Conservation (phyloP, 2,888 invertebrate species). For the Ommatoiulus sabulosus region DNA sequence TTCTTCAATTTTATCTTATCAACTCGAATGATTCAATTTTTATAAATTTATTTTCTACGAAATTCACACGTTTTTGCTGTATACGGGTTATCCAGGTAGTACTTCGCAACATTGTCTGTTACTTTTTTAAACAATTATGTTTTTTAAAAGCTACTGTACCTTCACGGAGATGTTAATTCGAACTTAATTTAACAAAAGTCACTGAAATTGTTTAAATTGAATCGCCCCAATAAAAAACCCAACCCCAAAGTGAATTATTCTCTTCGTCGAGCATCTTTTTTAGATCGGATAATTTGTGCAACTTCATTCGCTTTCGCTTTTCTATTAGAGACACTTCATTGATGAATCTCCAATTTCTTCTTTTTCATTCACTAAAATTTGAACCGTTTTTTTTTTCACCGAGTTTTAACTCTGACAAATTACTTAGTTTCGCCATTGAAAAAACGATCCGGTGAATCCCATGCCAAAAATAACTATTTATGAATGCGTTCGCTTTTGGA, state of each 20-base stretch:
- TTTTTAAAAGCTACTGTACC: not conserved
- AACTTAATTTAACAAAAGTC: slow-evolving; percentile 14
- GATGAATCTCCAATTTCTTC: not conserved
- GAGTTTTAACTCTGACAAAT: slow-evolving; percentile 17
- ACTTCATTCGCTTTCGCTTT: slow-evolving; percentile 36
- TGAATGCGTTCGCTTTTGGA: not conserved
- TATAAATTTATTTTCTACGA: not conserved
- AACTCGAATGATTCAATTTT: no score
- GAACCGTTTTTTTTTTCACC: not conserved
- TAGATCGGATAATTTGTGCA: not conserved
- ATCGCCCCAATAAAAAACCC: not conserved
- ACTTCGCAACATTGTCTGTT: not conserved
- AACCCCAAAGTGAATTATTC: not conserved
- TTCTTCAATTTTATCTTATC: no score
- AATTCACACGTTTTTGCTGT: not conserved
- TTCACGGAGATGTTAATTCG: slow-evolving; percentile 9
- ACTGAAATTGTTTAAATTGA: slow-evolving; percentile 25
- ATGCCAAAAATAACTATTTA: slow-evolving; percentile 10
- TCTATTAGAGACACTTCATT: slow-evolving; percentile 17
- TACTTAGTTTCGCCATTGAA: slow-evolving; percentile 43
- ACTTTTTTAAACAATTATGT: not conserved
- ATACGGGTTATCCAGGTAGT: no score
- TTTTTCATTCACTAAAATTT: slow-evolving; percentile 40
- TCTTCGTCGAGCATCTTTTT: not conserved
- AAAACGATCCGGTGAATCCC: not conserved